Evolutionary conservation across 2,888 invertebrate species (phyloP), one percentile per base, ranked within the genome.

Genomic region (Epirrhoe tristata): DNA sequence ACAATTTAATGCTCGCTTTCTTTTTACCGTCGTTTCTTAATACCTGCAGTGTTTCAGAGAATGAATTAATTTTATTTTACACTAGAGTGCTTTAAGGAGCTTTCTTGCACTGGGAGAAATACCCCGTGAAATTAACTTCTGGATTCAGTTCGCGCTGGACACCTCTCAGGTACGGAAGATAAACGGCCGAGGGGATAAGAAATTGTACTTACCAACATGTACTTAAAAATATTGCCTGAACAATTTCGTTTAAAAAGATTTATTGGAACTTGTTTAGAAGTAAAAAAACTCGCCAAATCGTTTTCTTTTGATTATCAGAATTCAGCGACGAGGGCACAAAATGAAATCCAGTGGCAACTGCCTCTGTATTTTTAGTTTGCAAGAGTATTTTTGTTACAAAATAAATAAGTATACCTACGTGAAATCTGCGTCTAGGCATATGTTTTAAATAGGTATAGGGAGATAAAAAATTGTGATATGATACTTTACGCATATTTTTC

Each of bases 71-170:
- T 86, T 80, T 84, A 86, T 88, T 88, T 89, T 86, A 86, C 86
- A 86, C 85, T 74, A 82, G 87, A 90, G 88, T 82, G 84, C 87
- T 85, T 78, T 87, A 85, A 80, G 80, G 73, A 80, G 77, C 74
- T 84, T 84, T 85, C 84, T 86, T 86, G 81, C 81, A 85, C 77
- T 81, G 76, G 79, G 80, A 86, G 90, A 91, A 92, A 91, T 89
- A 89, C 84, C 83, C 90, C 90, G 91, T 91, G 91, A 92, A 91
- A 91, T 91, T 91, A 90, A 87, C 90, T 90, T 84, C 83, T 81
- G 86, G 87, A 85, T 86, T 84, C 83, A 81, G 85, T 87, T 81
- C 85, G 75, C 84, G 79, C 84, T 85, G 90, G 91, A 91, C 90
- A 91, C 86, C 84, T 86, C 81, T 84, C 90, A 90, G 90, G 88